Percentiles rank a stretch among this genome's conserved stretches.
phyloP scores from a whole-genome alignment of 1,140 invertebrate genomes.

The Mamestra configurata region DNA sequence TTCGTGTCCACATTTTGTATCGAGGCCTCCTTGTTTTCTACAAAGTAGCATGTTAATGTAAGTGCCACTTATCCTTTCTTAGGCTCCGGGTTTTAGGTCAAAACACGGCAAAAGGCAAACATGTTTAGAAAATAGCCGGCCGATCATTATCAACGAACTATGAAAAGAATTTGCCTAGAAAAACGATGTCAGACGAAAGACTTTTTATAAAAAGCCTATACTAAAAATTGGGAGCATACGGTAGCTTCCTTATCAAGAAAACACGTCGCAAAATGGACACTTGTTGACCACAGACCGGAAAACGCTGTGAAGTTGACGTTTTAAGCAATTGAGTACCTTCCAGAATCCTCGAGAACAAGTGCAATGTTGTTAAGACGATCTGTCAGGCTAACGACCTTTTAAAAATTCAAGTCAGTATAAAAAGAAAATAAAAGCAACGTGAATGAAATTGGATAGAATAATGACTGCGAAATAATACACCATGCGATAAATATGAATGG shows the following conservation, averaged over 20 bases:
- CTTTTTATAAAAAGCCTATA: not conserved
- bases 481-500: not conserved
- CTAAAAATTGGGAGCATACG: not conserved
- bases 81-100: conserved; percentile 19
- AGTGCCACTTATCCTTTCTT: conserved; percentile 37
- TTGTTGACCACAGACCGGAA: not conserved
- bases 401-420: not conserved
- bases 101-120: not conserved
- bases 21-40: conserved; percentile 17
- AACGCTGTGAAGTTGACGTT: not conserved
- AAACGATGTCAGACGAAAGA: not conserved
- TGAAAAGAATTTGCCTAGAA: not conserved
- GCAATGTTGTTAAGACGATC: not conserved
- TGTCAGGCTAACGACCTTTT: not conserved
- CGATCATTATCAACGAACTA: not conserved
- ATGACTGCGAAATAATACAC: not conserved
- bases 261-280: not conserved
- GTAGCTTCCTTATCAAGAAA: not conserved
- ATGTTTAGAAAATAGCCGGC: not conserved
- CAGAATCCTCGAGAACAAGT: not conserved
- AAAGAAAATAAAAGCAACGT: not conserved
- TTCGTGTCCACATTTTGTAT: conserved; percentile 5
- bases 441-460: not conserved
- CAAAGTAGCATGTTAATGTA: conserved; percentile 36
- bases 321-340: not conserved